A percentile compares a stretch with the other conserved stretches of the same genome.
Evolutionary conservation across 2,113 vertebrate species (phyloP).

Genomic region (Poeciliopsis prolifica): DNA sequence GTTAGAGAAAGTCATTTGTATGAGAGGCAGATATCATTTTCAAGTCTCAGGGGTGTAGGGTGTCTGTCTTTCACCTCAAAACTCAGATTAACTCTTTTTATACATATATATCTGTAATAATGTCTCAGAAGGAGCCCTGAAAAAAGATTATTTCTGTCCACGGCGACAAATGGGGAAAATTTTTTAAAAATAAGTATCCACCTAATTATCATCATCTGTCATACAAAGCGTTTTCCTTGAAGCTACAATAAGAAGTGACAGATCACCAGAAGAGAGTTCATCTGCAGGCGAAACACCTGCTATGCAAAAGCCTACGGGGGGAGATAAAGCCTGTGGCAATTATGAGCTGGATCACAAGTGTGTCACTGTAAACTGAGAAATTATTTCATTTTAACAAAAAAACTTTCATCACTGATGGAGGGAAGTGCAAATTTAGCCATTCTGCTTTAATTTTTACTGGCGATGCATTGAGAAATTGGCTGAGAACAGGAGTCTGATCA

Average conservation of each 20-base stretch:
- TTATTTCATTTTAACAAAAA: constrained; percentile 12
- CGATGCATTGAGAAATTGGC: neutral
- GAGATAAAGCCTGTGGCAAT: constrained; percentile 27
- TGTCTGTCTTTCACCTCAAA: constrained; percentile 57
- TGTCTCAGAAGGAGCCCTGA: constrained; percentile 64
- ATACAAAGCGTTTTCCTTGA: constrained; percentile 51
- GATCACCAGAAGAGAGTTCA: constrained; percentile 52
- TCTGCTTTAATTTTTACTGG: neutral
- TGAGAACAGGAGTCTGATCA: neutral
- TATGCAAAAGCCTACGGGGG: constrained; percentile 28
- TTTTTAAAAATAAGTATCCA: constrained; percentile 49
- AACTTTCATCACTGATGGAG: neutral
- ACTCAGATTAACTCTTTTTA: constrained; percentile 61
- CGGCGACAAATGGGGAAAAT: constrained; percentile 51
- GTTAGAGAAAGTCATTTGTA: constrained; percentile 44
- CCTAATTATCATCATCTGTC: constrained; percentile 66
- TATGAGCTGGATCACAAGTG: constrained; percentile 17
- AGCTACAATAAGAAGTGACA: constrained; percentile 51
- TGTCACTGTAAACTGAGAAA: constrained; percentile 34
- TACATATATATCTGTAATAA: constrained; percentile 16
- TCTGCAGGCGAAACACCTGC: constrained; percentile 27
- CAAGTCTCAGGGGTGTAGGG: constrained; percentile 29
- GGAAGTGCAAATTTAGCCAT: neutral
- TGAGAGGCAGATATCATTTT: constrained; percentile 47
- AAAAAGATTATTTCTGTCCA: constrained; percentile 56